Base-by-base conservation (phyloP, 2,113 vertebrate species). In the Anseranas semipalmata region DNA sequence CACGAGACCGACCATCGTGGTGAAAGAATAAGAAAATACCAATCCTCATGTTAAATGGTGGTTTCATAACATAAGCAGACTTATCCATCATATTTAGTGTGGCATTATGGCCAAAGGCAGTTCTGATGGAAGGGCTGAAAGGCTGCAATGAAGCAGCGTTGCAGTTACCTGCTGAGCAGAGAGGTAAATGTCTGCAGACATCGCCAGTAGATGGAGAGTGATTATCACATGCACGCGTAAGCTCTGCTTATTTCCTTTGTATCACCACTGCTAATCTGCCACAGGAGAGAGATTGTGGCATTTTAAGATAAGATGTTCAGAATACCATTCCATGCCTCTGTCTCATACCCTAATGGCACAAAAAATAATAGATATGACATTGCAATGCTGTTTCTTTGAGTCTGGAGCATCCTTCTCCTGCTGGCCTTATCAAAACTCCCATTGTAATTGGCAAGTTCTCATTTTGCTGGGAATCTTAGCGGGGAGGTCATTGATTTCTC, bases 391-490 rank as follows among this genome's bases (percentile, higher is more conserved):
- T 87, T 96, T 91, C 85, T 89, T 85, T 0, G 0, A 66, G 81
- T 58, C 81, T 81, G 71, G 74, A 95, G 25, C 66, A 85, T 93
- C 91, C 87, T 59, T 72, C 85, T 96, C 91, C 91, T 95, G 92
- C 90, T 91, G 89, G 87, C 91, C 92, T 96, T 95, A 95, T 96
- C 96, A 93, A 95, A 95, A 90, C 67, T 94, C 85, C 67, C 28
- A 6, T 9, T 80, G 79, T 96, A 96, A 94, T 84, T 83, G 95
- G 82, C 90, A 95, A 96, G 92, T 95, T 97, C 95, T 95, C 91
- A 91, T 96, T 97, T 96, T 75, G 85, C 90, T 67, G 79, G 65
- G 82, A 96, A 94, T 90, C 82, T 83, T 94, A 10, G 24, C 8
- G 25, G 9, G n/a, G 63, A 56, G 81, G 58, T 56, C 89, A 89